A percentile compares a stretch with the other conserved stretches of the same genome.
Evolutionary conservation across 2,888 invertebrate species (phyloP).

Genomic region (Nephrotoma appendiculata): DNA sequence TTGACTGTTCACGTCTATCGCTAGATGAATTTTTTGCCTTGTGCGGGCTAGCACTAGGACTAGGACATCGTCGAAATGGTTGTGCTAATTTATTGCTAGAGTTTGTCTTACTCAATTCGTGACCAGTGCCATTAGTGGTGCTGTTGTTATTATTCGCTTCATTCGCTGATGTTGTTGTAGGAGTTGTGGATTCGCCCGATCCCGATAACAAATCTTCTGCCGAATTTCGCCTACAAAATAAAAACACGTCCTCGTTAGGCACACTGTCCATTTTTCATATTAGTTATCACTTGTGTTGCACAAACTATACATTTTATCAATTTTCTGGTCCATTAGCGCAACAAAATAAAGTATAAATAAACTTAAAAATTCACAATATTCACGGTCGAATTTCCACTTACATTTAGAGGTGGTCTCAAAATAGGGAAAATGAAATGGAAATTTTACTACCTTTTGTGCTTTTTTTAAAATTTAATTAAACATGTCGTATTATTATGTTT

Average conservation of each 20-base stretch:
- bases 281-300: background rate
- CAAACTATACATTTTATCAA: background rate
- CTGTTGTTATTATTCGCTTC: background rate
- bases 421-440: background rate
- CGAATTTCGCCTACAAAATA: conserved; percentile 41
- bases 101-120: background rate
- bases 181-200: conserved; percentile 50
- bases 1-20: conserved; percentile 6
- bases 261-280: background rate
- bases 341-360: background rate
- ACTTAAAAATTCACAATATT: background rate
- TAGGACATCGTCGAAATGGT: background rate
- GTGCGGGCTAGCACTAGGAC: background rate
- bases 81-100: conserved; percentile 3
- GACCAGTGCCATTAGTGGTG: background rate
- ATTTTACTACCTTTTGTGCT: background rate
- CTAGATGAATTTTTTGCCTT: background rate
- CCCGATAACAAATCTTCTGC: conserved; percentile 49
- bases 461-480: background rate
- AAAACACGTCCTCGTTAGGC: background rate
- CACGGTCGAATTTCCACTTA: background rate
- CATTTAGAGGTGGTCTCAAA: background rate
- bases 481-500: background rate
- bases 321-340: background rate
- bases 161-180: conserved; percentile 43